Conservation (phyloP, 2,888 invertebrate genomes). For the Smittia sp. region DNA sequence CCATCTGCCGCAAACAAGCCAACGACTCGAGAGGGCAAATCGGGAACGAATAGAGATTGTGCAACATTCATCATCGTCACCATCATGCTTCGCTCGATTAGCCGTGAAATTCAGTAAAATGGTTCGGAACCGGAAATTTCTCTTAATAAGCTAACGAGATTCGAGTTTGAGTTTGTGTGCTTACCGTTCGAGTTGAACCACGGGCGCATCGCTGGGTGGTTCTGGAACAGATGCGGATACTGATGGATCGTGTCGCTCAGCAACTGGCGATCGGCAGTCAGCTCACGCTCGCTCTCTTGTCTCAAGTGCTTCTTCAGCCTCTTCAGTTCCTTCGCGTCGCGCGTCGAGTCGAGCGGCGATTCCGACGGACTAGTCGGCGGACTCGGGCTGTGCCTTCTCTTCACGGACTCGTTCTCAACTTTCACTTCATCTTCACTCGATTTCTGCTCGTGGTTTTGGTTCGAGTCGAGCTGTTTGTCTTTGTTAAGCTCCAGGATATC, state of each 20-base stretch:
- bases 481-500: conserved; percentile 87
- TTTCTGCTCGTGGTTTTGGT: not conserved
- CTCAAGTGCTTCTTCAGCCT: conserved; percentile 9
- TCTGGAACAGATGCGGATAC: conserved; percentile 38
- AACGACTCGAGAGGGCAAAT: not conserved
- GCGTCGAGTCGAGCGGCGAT: not conserved
- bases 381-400: not conserved
- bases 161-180: not conserved
- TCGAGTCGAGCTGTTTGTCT: not conserved
- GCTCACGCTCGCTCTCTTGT: not conserved
- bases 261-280: not conserved
- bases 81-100: conserved; percentile 20
- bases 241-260: conserved; percentile 28
- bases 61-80: conserved; percentile 22
- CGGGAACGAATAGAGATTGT: conserved; percentile 10
- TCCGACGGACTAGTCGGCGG: not conserved
- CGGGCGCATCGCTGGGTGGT: conserved; percentile 37
- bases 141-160: too few species aligned
- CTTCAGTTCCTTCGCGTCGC: conserved; percentile 1
- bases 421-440: not conserved
- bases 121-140: conserved; percentile 1
- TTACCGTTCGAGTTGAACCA: conserved; percentile 35
- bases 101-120: not conserved
- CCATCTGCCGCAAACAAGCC: not conserved
- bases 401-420: not conserved